These are phyloP conservation scores for Argyresthia albistria DNA, from an alignment of 2,888 invertebrate species.

Conservation along the genomic window DNA sequence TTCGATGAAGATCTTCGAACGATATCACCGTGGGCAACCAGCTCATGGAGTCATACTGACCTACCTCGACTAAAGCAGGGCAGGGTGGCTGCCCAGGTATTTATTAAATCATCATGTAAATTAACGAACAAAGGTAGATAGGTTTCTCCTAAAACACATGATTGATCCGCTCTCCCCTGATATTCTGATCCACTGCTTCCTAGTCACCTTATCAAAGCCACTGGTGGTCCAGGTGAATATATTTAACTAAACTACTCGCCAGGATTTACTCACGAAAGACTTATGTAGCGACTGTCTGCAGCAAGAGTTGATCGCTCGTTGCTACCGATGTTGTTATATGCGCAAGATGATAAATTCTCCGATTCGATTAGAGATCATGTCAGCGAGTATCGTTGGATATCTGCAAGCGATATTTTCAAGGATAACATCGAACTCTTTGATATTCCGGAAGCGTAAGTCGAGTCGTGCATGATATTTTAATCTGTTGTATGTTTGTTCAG, in stretches of 20 bases:
- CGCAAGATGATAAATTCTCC: not conserved
- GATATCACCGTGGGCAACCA: conserved; percentile 81
- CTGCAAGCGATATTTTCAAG: not conserved
- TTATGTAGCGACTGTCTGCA: too few relatives aligned
- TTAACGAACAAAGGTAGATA: too few relatives aligned
- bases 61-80: conserved; percentile 80
- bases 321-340: not conserved
- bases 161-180: too few relatives aligned
- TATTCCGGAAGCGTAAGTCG: conserved; percentile 26
- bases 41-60: conserved; percentile 86
- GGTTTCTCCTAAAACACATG: too few relatives aligned
- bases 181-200: too few relatives aligned
- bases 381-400: not conserved
- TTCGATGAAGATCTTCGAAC: conserved; percentile 78
- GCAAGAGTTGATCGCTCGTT: not conserved
- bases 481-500: conserved; percentile 38
- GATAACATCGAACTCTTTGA: conserved; percentile 6
- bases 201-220: too few relatives aligned
- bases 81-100: conserved; percentile 82
- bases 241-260: too few relatives aligned
- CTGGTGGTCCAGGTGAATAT: too few relatives aligned
- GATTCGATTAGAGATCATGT: not conserved
- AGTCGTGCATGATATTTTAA: conserved; percentile 6
- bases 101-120: conserved; percentile 5
- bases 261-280: too few relatives aligned